Base-by-base conservation (phyloP, 2,888 invertebrate genomes). In the Hypselothyrea guttata region DNA sequence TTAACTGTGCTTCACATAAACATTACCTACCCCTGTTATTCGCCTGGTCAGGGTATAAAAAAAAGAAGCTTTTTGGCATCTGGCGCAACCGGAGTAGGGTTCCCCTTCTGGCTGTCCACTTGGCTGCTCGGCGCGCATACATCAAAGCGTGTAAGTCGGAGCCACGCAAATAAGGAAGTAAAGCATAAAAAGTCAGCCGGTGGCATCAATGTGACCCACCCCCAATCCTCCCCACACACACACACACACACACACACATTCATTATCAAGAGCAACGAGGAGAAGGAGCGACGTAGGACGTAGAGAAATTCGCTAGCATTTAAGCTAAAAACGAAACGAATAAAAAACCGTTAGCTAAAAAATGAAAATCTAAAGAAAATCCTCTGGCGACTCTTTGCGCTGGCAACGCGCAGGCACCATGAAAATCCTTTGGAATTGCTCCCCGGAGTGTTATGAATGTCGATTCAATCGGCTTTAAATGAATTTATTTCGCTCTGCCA, bases 391-490 rank as follows among this genome's bases (percentile, higher is more conserved):
- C 71, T 72, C 77, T 76, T 71, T 66, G 57, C 61, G 56, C 61
- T 63, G 55, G 61, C 65, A 63, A 71, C 62, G 64, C 66, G 73
- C 22, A 22, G 22, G 65, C 58, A 48, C 75, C 72, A 78, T 82
- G 78, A 79, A 86, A 86, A 87, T 86, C 84, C 87, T 84, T 84
- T 84, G 76, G 71, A 86, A 88, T 88, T 84, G 86, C 86, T 88
- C 88, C 88, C 88, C 68, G 78, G 88, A 86, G 88, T 86, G 81
- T 86, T 83, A 81, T 88, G 86, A 87, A 82, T 86, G 87, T 87
- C 87, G 85, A 75, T 81, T 74, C 86, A 88, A 87, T 87, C 85
- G 83, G 86, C 84, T 85, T 81, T 86, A 81, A 86, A 84, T 87
- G 78, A 87, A 88, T 88, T 88, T 88, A 88, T 88, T 85, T 75